Base-by-base conservation (phyloP, 1,140 invertebrate genomes). In the Callitettix versicolor region DNA sequence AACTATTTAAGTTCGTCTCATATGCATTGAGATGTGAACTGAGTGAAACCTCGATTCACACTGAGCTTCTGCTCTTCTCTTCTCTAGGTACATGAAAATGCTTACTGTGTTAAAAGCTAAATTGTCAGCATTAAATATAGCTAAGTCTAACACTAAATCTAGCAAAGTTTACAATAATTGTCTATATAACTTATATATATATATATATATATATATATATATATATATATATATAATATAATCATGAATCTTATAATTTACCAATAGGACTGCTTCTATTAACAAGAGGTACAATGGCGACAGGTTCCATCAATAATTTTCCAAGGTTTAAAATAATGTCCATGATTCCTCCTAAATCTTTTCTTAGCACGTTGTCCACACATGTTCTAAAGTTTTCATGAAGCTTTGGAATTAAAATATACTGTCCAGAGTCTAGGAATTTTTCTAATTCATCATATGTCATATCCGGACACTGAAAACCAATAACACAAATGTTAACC, bases 391-490 rank as follows among this genome's bases (percentile, higher is more conserved):
- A 76, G 14, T 73, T 67, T 51, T 70, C 63, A 5, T 76, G 66
- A 58, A 78, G 72, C 14, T 69, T 50, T 4, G 68, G 64, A 52
- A 74, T 67, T 48, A 85, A 61, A 33, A 71, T 63, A 61, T 77
- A 78, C 55, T 77, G 73, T 0, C 74, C 65, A 6, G 75, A 73
- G 22, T 73, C 72, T 9, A 83, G 65, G 43, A 84, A 58, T 20
- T 69, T 67, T 50, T 76, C 67, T 1, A 85, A 64, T 24, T 79
- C 73, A 26, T 68, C 68, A 44, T 84, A 71, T 20, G 76, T 72
- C 68, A 86, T 72, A 68, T 88, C 84, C 36, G 81, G 77, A 51
- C 73, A 74, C 74, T 78, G 62, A 62, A 67, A 63, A 58, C 50
- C 52, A 41, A 52, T 46, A 15, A 41, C 48, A 54, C 41, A 53